These are phyloP conservation scores for Hirtodrosophila histrioides DNA, from an alignment of 2,888 invertebrate genomes.

Conservation along the genomic window DNA sequence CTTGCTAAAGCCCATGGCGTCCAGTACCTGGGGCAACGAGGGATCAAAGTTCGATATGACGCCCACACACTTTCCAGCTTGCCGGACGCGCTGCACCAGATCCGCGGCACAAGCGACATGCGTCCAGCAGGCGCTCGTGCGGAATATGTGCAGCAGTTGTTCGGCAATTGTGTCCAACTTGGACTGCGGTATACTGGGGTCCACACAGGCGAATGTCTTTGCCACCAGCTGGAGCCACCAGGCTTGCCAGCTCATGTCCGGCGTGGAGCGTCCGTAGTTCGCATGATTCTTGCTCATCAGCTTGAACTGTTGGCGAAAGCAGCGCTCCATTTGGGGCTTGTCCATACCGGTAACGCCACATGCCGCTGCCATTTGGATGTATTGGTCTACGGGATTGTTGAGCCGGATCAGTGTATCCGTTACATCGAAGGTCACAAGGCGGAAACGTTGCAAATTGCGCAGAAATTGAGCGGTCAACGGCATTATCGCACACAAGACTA, in stretches of 20 bases:
- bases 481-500: slow-evolving; percentile 53
- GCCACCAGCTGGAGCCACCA: slow-evolving; percentile 90
- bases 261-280: slow-evolving; percentile 90
- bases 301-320: slow-evolving; percentile 88
- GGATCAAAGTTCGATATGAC: slow-evolving; percentile 96
- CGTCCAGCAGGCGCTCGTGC: slow-evolving; percentile 90
- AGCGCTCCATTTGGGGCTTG: slow-evolving; percentile 80
- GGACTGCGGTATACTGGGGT: slow-evolving; percentile 53
- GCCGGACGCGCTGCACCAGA: slow-evolving; percentile 85
- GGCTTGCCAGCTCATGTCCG: slow-evolving; percentile 88
- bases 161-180: slow-evolving; percentile 85
- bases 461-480: slow-evolving; percentile 60
- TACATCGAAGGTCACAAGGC: slow-evolving; percentile 93
- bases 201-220: slow-evolving; percentile 72
- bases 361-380: slow-evolving; percentile 88
- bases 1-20: slow-evolving; percentile 86
- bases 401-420: slow-evolving; percentile 94
- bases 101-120: slow-evolving; percentile 87
- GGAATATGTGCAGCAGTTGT: slow-evolving; percentile 88
- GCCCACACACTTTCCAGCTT: slow-evolving; percentile 86
- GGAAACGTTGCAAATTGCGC: slow-evolving; percentile 80
- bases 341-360: slow-evolving; percentile 85
- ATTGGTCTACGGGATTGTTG: slow-evolving; percentile 88
- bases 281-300: slow-evolving; percentile 88
- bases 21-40: slow-evolving; percentile 88